phyloP scores from a whole-genome alignment of 2,888 invertebrate species.

The Abrostola triplasia region DNA sequence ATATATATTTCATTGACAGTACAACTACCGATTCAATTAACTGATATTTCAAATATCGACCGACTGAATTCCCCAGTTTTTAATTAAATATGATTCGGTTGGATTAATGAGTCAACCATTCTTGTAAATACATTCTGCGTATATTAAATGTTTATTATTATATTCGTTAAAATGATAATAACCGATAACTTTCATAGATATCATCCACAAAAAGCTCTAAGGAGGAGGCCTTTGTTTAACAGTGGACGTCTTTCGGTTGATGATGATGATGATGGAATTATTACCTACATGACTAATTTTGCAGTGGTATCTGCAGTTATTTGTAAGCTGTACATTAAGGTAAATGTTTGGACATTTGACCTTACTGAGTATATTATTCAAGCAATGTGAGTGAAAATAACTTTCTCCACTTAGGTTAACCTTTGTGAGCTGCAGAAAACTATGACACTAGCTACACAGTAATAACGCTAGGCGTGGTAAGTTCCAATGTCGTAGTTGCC shows the following conservation, averaged over 20 bases:
- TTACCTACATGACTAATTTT: too few species aligned
- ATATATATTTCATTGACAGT: slow-evolving; percentile 6
- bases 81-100: slow-evolving; percentile 16
- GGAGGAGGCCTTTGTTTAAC: too few species aligned
- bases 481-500: slow-evolving; percentile 29
- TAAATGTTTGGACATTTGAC: too few species aligned
- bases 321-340: too few species aligned
- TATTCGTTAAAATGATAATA: too few species aligned
- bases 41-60: slow-evolving; percentile 2
- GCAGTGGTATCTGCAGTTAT: too few species aligned
- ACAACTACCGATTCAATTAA: slow-evolving; percentile 1
- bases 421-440: background rate
- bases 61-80: slow-evolving; percentile 4
- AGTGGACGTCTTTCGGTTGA: too few species aligned
- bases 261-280: too few species aligned
- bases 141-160: too few species aligned
- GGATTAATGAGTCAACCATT: background rate
- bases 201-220: too few species aligned
- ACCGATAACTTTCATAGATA: too few species aligned
- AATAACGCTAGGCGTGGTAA: slow-evolving; percentile 10
- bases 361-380: too few species aligned
- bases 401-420: background rate
- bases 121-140: background rate
- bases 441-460: slow-evolving; percentile 9
- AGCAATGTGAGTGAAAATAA: background rate